These are phyloP conservation scores for Pammene fasciana DNA, from an alignment of 2,888 invertebrate genomes.

Conservation along the genomic window DNA sequence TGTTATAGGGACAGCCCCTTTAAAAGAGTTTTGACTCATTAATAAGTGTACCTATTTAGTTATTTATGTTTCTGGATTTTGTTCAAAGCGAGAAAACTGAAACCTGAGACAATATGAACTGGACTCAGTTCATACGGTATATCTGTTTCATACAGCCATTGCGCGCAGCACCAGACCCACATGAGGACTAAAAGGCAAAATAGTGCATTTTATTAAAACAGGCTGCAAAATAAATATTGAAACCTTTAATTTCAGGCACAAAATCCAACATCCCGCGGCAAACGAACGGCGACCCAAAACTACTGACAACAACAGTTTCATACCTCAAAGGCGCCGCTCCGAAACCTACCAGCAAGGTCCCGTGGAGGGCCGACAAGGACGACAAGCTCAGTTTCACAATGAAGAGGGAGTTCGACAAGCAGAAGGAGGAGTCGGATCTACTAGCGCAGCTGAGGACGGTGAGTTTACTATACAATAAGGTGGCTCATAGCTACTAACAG, in stretches of 20 bases:
- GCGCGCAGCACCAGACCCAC: no score
- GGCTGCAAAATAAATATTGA: not conserved
- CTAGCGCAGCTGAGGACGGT: constrained; percentile 93
- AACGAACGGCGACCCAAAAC: constrained; percentile 73
- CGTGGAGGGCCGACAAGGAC: constrained; percentile 87
- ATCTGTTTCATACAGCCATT: no score
- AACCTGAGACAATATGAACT: no score
- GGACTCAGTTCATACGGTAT: no score
- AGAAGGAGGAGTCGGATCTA: constrained; percentile 93
- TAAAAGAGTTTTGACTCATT: no score
- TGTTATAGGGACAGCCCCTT: no score
- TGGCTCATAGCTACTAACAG: no score
- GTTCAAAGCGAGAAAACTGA: no score
- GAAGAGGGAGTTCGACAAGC: constrained; percentile 95
- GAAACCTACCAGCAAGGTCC: constrained; percentile 81
- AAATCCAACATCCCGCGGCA: constrained; percentile 71
- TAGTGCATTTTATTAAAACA: no score
- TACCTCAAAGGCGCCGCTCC: constrained; percentile 83
- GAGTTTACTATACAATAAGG: constrained; percentile 57
- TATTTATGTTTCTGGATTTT: no score
- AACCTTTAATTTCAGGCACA: constrained; percentile 45
- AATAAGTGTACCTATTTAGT: no score
- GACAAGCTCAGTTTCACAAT: constrained; percentile 95
- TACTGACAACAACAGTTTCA: constrained; percentile 83
- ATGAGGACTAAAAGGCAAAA: no score